Evolutionary conservation across 2,888 invertebrate species (phyloP), one percentile per base, ranked within the genome.

Genomic region (Volucella inanis): DNA sequence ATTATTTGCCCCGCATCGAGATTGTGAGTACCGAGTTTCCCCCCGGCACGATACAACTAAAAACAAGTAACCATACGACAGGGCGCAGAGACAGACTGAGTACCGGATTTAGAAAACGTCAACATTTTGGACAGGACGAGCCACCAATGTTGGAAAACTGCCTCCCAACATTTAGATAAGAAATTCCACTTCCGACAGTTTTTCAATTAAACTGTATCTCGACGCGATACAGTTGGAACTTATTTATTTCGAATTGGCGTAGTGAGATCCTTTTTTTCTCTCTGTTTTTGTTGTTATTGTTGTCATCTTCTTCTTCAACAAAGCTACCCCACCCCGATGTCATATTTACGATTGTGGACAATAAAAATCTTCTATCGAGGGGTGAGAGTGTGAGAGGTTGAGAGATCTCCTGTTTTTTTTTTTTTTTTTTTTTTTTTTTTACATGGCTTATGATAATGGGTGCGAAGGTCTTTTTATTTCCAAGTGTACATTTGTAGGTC

Each of bases 161-260:
- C 82, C 77, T 50, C 70, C 70, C 61, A 78, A 82, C 86, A 86
- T 86, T 82, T 74, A 86, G 86, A 86, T 86, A 86, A 86, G 86
- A 82, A 86, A 77, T 86, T 62, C 78, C 68, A 82, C 86, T 82
- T 86, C 86, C 86, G 86, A 86, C 86, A 86, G 86, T 86, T 86
- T 86, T 86, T 86, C 86, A 86, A 86, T 86, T 86, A 86, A 86
- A 86, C 86, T 77, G 76, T 76, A 65, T 84, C 65, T 72, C 47
- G 61, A 70, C 65, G 61, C 74, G 50, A 49, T 31, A 31, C 31
- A 31, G 31, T 47, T 68, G 55, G 67, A 64, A 54, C 41, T 74
- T 80, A 80, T 84, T 84, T 80, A 70, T 62, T 84, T 71, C 54
- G 71, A 80, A 80, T 75, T 79, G 64, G 68, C 49, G 47, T 39